These are phyloP conservation scores for Scolanthus callimorphus DNA, from an alignment of 92 coral and sea anemone genomes.

Conservation along the genomic window DNA sequence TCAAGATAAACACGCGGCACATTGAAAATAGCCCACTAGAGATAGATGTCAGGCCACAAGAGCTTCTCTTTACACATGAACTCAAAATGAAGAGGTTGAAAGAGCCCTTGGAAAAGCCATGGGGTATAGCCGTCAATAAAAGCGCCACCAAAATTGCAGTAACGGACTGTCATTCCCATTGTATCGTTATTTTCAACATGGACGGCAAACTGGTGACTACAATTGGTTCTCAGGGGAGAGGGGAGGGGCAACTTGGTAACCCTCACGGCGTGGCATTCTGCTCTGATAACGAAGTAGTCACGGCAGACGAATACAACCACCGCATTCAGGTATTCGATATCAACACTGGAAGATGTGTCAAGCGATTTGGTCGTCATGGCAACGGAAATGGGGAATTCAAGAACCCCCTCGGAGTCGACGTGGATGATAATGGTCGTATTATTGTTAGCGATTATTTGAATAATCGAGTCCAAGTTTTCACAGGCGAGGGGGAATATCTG, in stretches of 20 bases:
- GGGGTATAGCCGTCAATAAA: background rate
- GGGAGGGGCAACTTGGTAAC: background rate
- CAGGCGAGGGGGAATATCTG: slow-evolving; percentile 10
- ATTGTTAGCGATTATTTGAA: slow-evolving; percentile 3
- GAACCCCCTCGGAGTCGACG: background rate
- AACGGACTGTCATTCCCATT: background rate
- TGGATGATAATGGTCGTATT: slow-evolving; percentile 11
- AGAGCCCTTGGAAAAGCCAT: background rate
- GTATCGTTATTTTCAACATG: background rate
- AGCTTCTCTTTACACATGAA: background rate
- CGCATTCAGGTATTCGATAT: slow-evolving; percentile 9
- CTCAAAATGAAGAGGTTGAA: background rate
- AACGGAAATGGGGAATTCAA: slow-evolving; percentile 4
- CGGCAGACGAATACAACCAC: slow-evolving; percentile 9
- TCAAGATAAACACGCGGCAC: background rate
- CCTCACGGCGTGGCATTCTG: slow-evolving; percentile 7
- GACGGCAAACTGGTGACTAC: background rate
- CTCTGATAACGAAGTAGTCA: slow-evolving; percentile 4
- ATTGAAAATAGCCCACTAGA: background rate
- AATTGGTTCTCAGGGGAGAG: background rate
- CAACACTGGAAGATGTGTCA: background rate
- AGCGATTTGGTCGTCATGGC: slow-evolving; percentile 5
- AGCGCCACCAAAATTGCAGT: background rate
- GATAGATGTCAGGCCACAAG: background rate
- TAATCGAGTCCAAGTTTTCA: slow-evolving; percentile 7